Conservation (phyloP, 2,888 invertebrate species). For the Parasteatoda lunata region DNA sequence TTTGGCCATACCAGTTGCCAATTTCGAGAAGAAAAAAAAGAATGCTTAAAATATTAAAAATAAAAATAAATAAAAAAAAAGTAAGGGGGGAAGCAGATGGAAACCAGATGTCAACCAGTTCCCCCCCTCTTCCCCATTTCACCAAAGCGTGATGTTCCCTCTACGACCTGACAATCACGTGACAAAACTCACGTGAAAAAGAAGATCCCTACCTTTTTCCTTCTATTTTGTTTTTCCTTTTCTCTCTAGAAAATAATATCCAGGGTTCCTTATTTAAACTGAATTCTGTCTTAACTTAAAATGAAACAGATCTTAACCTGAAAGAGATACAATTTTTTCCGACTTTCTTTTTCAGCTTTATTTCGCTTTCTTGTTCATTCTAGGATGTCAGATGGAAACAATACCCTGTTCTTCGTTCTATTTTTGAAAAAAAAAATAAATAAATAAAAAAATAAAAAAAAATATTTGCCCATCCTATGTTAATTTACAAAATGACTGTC, state of each 20-base stretch:
- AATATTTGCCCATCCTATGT: too few species aligned
- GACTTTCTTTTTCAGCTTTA: too few species aligned
- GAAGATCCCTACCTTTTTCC: not conserved
- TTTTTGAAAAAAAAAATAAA: too few species aligned
- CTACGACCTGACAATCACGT: conserved; percentile 59
- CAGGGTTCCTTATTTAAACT: conserved; percentile 49
- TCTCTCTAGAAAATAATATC: conserved; percentile 55
- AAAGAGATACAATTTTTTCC: conserved; percentile 14
- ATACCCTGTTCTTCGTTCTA: too few species aligned
- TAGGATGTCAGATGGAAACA: too few species aligned
- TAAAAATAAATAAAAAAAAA: conserved; percentile 29
- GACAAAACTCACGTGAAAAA: conserved; percentile 50
- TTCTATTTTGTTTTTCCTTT: not conserved
- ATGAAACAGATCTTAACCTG: conserved; percentile 35
- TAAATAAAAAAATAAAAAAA: too few species aligned
- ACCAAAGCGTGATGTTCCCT: conserved; percentile 30
- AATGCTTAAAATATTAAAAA: conserved; percentile 17
- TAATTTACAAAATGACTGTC: too few species aligned
- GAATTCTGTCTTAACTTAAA: conserved; percentile 21
- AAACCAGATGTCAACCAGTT: conserved; percentile 53
- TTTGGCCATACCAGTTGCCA: conserved; percentile 37
- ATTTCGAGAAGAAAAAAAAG: conserved; percentile 41
- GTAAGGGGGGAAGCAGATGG: conserved; percentile 46
- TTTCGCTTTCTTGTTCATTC: too few species aligned
- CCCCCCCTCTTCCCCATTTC: not conserved